Base-by-base conservation (phyloP, 2,113 vertebrate species). In the Nannobrachium achirus region DNA sequence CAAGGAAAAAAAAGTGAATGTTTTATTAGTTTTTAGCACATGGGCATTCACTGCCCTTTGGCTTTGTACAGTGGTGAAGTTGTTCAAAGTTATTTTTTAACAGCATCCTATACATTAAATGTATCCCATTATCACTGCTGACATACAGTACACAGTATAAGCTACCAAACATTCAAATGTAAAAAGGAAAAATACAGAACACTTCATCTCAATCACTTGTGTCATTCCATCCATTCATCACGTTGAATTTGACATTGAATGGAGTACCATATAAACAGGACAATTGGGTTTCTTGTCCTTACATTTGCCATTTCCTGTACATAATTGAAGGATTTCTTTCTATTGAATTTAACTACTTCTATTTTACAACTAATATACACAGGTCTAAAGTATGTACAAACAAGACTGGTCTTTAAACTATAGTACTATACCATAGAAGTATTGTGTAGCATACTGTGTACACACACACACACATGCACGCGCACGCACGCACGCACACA, bases 311-410 rank as follows among this genome's bases (percentile, higher is more conserved):
- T 13, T 51, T 53, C 51, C 18, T 14, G 7, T 25, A n/a, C 7
- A 51, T 16, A 53, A 16, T 13, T 25, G 18, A 61, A n/a, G 71
- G 10, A 67, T 88, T 86, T 86, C 82, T 88, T 86, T 82, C 85
- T 85, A 82, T 86, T 79, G 83, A 84, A 73, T 79, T 63, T n/a
- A n/a, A 70, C 65, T 78, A 72, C 66, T 78, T 66, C 52, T 80
- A 77, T 84, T 14, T 76, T 81, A 86, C 75, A 86, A 14, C 85
- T 82, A 88, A 81, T 83, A 62, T 74, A 86, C 82, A 88, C 75
- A 78, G 61, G 66, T 71, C 85, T 88, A 85, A 66, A 75, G 15
- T 84, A 83, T 88, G 71, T 88, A 88, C 88, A 88, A 84, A 88
- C 13, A 66, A 69, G 42, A 61, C 45, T 33, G 38, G 56, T 77